Evolutionary conservation across 2,113 vertebrate genomes (phyloP), one percentile per base, ranked within the genome.

Genomic region (Elephas maximus): DNA sequence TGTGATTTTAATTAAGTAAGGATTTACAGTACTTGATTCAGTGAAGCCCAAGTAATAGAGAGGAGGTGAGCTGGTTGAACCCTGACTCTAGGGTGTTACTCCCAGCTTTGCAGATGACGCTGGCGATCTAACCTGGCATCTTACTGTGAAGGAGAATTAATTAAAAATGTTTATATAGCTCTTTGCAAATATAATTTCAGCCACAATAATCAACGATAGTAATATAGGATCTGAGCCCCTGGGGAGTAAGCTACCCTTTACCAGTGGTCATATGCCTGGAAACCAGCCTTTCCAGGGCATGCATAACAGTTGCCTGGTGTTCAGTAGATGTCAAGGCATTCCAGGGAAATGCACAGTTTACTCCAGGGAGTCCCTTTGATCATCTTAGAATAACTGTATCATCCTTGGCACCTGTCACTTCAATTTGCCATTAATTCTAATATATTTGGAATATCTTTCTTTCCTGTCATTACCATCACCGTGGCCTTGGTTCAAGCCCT

Each of bases 1-100:
- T 81, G 90, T 94, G 91, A 90, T 85, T 98, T 98, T 98, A 97
- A 98, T 98, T 98, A 98, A 98, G 93, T 93, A 63, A 82, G 97
- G 96, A 95, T 97, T 97, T 98, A 90, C 6, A 11, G 94, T 82
- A 86, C 95, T 94, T 95, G 95, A 80, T 94, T 95, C 77, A 28
- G 45, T 94, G 97, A 98, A 98, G 95, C 94, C 92, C 88, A 85
- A 71, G 83, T 95, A 95, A 97, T 96, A 97, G 94, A 95, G 77
- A 96, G 6, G 80, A 97, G 81, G 93, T 86, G 73, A 90, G 92
- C 2, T 79, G 88, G 91, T 79, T 97, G 97, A 95, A 97, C 87
- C 21, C 20, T n/a, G 77, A 88, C 84, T 82, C 96, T 21, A 81
- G 84, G 65, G 88, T 96, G 73, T 90, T 76, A 93, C 73, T 95